Percentiles rank a stretch among this genome's conserved stretches.
Conservation (phyloP, 2,797 vertebrate species). For the Esox lucius region DNA sequence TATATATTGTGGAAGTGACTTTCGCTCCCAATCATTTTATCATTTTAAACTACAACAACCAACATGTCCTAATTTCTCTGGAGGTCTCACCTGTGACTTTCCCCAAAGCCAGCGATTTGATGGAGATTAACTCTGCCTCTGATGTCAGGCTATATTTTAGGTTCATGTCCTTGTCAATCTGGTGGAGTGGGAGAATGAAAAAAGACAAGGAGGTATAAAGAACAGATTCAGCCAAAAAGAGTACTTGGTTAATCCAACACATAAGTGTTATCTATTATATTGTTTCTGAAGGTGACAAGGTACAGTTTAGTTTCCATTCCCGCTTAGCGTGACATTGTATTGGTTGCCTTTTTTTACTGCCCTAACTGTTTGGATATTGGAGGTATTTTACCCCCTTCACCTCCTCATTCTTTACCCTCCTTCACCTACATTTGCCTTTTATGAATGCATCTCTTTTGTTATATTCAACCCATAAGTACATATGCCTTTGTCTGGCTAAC, state of each 20-base stretch:
- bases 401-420: background rate
- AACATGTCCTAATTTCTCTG: conserved; percentile 15
- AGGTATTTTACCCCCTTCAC: background rate
- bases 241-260: background rate
- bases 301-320: background rate
- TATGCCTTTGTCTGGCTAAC: no score
- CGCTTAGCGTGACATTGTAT: background rate
- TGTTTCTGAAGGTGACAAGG: background rate
- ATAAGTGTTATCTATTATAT: background rate
- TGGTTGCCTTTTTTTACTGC: background rate
- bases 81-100: conserved; percentile 85
- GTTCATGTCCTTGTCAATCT: conserved; percentile 89
- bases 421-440: no score
- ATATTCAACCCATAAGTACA: no score
- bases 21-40: conserved; percentile 9
- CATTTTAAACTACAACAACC: conserved; percentile 23
- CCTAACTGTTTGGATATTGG: background rate
- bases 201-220: conserved; percentile 19
- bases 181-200: conserved; percentile 61
- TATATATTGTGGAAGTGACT: conserved; percentile 8
- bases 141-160: conserved; percentile 88
- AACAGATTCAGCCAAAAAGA: background rate
- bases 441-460: no score
- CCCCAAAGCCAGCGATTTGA: conserved; percentile 88
- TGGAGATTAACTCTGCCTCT: conserved; percentile 82